These are phyloP conservation scores for Saguinus midas DNA, from an alignment of 2,113 vertebrate genomes.

Conservation along the genomic window DNA sequence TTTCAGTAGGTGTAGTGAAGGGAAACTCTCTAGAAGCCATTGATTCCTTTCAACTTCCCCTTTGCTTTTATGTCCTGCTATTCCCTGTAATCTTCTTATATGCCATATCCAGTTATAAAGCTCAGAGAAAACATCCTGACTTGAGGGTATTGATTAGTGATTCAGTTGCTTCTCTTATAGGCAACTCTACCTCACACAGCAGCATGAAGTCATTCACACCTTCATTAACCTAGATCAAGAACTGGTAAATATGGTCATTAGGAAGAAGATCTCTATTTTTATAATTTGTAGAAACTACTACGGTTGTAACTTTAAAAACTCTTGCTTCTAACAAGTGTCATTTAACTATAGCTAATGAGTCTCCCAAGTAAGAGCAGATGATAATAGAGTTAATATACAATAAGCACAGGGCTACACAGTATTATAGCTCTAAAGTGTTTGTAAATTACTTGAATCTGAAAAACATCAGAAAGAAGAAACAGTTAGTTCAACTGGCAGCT, in stretches of 20 bases:
- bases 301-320: background rate
- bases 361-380: background rate
- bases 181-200: background rate
- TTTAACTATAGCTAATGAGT: background rate
- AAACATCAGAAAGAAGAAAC: constrained; percentile 26
- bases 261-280: background rate
- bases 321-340: constrained; percentile 30
- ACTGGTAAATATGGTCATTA: background rate
- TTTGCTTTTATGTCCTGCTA: background rate
- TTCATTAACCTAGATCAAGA: background rate
- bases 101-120: background rate
- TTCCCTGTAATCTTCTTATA: background rate
- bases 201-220: background rate
- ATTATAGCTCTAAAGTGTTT: background rate
- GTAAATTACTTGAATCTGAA: constrained; percentile 30
- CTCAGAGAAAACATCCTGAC: background rate
- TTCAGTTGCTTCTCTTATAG: background rate
- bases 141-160: background rate
- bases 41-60: background rate
- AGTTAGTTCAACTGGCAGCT: background rate
- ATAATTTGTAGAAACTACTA: background rate
- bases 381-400: background rate
- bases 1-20: background rate
- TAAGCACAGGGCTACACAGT: background rate
- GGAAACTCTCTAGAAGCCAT: background rate